Conservation (phyloP, 2,113 vertebrate genomes). For the Prionailurus viverrinus region DNA sequence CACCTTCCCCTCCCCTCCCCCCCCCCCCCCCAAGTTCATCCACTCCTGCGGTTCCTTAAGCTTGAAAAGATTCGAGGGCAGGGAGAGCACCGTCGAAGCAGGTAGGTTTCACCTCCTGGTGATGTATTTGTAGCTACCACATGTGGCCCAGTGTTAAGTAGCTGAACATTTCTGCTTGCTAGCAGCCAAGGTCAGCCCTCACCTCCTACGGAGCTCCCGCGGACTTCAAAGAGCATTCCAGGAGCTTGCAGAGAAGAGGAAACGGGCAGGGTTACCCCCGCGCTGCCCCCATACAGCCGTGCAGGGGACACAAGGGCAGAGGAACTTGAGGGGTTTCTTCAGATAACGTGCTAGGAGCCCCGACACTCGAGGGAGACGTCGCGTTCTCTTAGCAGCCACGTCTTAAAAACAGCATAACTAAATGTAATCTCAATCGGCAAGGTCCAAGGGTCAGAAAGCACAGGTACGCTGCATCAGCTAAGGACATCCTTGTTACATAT, state of each 20-base stretch:
- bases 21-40: background rate
- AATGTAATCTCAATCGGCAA: background rate
- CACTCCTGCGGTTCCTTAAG: background rate
- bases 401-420: background rate
- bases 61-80: background rate
- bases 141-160: constrained; percentile 9
- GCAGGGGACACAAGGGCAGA: background rate
- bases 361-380: background rate
- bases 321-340: background rate
- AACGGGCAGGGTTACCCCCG: background rate
- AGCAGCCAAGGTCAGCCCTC: background rate
- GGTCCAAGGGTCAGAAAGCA: no score
- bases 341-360: background rate
- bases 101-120: background rate
- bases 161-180: background rate
- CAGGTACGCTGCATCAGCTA: background rate
- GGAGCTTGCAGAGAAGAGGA: background rate
- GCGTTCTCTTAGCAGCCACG: background rate
- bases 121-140: background rate
- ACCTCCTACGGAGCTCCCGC: background rate
- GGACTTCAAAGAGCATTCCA: constrained; percentile 24
- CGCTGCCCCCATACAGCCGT: background rate
- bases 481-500: background rate
- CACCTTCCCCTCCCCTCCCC: no score
- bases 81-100: background rate